Conservation (phyloP, 2,797 vertebrate genomes). For the Anas georgica region DNA sequence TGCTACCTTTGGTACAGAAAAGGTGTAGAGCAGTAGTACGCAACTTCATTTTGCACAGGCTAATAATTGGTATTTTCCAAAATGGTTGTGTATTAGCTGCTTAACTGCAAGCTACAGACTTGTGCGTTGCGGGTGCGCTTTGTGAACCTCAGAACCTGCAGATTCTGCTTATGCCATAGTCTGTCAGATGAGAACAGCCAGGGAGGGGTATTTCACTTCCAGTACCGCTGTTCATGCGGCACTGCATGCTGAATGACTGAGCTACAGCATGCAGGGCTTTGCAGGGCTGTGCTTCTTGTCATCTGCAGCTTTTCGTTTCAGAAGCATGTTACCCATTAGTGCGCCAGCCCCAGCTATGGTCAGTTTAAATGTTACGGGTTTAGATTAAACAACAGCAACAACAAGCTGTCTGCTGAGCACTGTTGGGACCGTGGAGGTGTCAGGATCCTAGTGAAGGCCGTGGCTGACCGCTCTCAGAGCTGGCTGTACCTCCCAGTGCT, state of each 20-base stretch:
- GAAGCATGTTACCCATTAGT: neutral
- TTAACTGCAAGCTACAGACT: neutral
- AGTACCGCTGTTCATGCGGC: accelerated
- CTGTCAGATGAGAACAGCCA: neutral
- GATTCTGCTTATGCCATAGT: neutral
- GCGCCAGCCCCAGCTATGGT: neutral
- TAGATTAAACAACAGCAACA: neutral
- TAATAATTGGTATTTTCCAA: neutral
- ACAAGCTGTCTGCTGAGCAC: neutral
- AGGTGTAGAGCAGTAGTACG: neutral
- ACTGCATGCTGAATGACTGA: neutral
- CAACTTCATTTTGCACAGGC: neutral
- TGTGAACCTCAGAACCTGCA: neutral
- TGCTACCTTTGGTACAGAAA: neutral
- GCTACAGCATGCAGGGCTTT: neutral
- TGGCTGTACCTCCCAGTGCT: accelerated
- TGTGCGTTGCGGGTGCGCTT: neutral
- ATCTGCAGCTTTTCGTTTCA: neutral
- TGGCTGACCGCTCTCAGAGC: neutral
- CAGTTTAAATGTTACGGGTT: neutral
- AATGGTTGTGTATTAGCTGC: accelerated
- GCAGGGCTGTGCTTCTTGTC: neutral
- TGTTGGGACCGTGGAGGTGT: neutral
- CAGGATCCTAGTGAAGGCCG: neutral
- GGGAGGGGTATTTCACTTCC: neutral